Conservation (phyloP, 2,113 vertebrate genomes). For the Gobiocypris rarus region DNA sequence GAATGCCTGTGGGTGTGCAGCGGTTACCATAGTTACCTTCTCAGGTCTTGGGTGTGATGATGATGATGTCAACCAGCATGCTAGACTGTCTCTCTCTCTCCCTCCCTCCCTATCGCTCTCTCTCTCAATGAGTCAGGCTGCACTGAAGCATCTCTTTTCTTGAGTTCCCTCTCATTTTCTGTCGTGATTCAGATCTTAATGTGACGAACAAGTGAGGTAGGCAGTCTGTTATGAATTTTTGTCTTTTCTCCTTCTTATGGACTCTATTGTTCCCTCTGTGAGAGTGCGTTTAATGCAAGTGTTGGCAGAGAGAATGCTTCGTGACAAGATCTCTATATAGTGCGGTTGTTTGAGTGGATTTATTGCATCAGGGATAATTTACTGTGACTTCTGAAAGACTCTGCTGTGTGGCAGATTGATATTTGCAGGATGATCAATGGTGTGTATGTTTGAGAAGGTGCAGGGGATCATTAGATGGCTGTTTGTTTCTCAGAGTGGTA, state of each 20-base stretch:
- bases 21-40: slow-evolving; percentile 87
- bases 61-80: slow-evolving; percentile 85
- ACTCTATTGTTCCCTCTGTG: background rate
- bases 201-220: slow-evolving; percentile 47
- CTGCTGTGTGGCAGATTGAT: slow-evolving; percentile 43
- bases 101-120: background rate
- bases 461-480: slow-evolving; percentile 36
- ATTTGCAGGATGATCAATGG: slow-evolving; percentile 24
- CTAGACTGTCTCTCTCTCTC: slow-evolving; percentile 65
- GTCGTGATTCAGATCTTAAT: slow-evolving; percentile 37
- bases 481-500: slow-evolving; percentile 34
- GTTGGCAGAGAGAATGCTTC: background rate
- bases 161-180: slow-evolving; percentile 10
- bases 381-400: slow-evolving; percentile 4
- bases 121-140: slow-evolving; percentile 72
- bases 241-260: background rate
- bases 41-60: slow-evolving; percentile 73
- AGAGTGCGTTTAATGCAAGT: background rate
- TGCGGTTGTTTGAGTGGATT: background rate
- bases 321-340: background rate
- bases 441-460: slow-evolving; percentile 27
- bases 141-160: slow-evolving; percentile 57
- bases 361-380: background rate
- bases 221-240: slow-evolving; percentile 20
- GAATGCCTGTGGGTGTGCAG: slow-evolving; percentile 70